Evolutionary conservation across 2,113 vertebrate genomes (phyloP).

Genomic region (Apodemus sylvaticus): DNA sequence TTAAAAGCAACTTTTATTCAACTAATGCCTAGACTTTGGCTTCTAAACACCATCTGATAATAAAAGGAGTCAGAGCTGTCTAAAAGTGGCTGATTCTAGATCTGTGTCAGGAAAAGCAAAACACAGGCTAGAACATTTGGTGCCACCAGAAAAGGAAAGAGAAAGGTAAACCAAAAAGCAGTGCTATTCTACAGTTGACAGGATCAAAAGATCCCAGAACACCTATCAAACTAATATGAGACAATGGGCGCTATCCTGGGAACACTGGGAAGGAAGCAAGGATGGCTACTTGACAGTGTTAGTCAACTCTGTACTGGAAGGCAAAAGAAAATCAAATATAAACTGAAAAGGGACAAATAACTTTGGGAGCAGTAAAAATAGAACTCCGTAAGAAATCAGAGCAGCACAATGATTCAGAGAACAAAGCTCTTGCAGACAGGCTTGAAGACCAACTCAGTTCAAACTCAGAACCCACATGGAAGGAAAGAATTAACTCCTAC

Average conservation of each 20-base stretch:
- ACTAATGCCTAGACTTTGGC: not conserved
- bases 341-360: conserved; percentile 28
- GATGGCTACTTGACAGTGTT: not conserved
- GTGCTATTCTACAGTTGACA: not conserved
- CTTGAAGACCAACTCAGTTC: not conserved
- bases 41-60: not conserved
- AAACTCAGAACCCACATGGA: not conserved
- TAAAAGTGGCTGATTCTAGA: not conserved
- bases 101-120: not conserved
- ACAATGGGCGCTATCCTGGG: not conserved
- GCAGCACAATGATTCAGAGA: not conserved
- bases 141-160: not conserved
- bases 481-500: not conserved
- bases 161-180: not conserved
- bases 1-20: not conserved
- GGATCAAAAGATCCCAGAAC: not conserved
- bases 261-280: not conserved
- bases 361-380: not conserved
- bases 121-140: not conserved
- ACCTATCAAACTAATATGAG: not conserved
- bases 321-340: conserved; percentile 43
- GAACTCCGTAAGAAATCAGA: not conserved
- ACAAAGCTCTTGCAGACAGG: not conserved
- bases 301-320: not conserved
- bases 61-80: not conserved